Conservation (phyloP, 2,888 invertebrate species). For the Pachymerium ferrugineum region DNA sequence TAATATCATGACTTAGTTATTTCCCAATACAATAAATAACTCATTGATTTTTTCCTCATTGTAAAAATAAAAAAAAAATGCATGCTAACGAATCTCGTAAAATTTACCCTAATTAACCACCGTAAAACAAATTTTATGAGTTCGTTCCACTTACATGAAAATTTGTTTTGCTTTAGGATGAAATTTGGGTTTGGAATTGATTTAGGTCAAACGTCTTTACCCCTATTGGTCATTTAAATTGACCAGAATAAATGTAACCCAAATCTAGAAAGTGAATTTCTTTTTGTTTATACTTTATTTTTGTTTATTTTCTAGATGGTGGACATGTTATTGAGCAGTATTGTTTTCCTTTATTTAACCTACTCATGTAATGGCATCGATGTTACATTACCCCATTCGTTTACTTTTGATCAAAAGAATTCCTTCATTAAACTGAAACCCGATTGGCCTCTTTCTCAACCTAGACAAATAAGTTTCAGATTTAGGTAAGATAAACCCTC, state of each 20-base stretch:
- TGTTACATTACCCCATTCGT: slow-evolving; percentile 44
- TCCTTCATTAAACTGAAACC: slow-evolving; percentile 86
- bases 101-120: neutral
- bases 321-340: neutral
- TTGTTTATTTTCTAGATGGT: neutral
- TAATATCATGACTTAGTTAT: too few relatives aligned
- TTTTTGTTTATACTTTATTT: neutral
- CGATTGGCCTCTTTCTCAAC: slow-evolving; percentile 42
- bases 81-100: neutral
- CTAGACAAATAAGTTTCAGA: slow-evolving; percentile 82
- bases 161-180: neutral
- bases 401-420: slow-evolving; percentile 85
- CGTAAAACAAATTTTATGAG: neutral
- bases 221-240: neutral
- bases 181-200: neutral
- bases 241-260: neutral
- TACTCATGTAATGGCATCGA: neutral
- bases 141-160: neutral
- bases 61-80: too few relatives aligned
- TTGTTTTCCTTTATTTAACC: neutral
- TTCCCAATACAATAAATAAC: too few relatives aligned
- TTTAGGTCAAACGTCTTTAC: neutral
- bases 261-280: neutral
- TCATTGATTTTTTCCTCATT: too few relatives aligned
- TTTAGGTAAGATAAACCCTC: slow-evolving; percentile 69